Conservation (phyloP, 2,888 invertebrate species). For the Drosophila phalerata region DNA sequence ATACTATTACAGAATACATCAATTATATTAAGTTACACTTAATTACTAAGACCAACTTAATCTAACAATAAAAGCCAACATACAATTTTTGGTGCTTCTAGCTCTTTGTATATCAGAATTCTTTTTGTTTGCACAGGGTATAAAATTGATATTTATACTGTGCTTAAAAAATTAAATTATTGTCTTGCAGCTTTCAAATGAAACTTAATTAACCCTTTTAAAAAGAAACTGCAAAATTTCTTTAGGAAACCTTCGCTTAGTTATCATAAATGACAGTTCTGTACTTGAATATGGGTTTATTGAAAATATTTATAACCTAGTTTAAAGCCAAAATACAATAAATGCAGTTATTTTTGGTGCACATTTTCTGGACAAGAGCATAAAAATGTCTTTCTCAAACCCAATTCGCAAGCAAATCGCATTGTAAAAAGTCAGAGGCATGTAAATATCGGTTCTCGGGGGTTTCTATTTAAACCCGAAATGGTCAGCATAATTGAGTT, state of each 20-base stretch:
- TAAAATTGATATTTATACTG: too few species aligned
- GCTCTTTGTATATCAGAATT: too few species aligned
- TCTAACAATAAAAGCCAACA: too few species aligned
- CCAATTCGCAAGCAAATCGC: constrained; percentile 34
- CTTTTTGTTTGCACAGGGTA: too few species aligned
- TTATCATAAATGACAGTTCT: background rate
- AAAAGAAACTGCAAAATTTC: background rate
- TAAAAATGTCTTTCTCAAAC: constrained; percentile 22
- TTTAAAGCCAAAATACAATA: constrained; percentile 17
- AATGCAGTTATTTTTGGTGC: background rate
- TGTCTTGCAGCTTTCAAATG: background rate
- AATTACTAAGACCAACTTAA: too few species aligned
- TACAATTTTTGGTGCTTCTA: too few species aligned
- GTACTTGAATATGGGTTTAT: constrained; percentile 30
- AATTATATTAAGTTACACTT: too few species aligned
- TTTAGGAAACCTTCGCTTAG: background rate
- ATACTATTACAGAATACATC: too few species aligned
- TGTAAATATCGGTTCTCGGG: constrained; percentile 23
- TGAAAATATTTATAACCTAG: constrained; percentile 20
- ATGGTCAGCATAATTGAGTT: constrained; percentile 70
- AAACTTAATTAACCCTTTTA: background rate
- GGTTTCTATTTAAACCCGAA: constrained; percentile 66
- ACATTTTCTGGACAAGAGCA: constrained; percentile 33
- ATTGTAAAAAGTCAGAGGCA: constrained; percentile 62
- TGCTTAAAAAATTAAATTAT: too few species aligned